These are phyloP conservation scores for Pantherophis vulpinus DNA, from an alignment of 2,797 vertebrate genomes.

Conservation along the genomic window DNA sequence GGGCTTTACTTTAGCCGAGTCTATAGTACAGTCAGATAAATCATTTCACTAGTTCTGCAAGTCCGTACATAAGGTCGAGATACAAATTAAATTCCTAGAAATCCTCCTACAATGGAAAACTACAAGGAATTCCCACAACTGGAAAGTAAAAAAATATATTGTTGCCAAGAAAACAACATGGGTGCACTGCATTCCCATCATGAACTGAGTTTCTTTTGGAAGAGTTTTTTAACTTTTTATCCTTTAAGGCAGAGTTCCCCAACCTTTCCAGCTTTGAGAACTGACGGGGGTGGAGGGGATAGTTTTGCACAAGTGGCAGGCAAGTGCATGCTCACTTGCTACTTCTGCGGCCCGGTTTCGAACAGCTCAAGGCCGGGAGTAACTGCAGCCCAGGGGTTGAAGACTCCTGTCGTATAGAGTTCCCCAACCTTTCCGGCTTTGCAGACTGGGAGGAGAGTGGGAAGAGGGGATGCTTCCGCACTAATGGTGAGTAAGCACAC, in stretches of 20 bases:
- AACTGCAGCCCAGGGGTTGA: no score
- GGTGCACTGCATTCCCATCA: neutral
- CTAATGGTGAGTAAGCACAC: neutral
- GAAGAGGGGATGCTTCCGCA: neutral
- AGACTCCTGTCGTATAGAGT: neutral
- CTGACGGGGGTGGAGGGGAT: neutral
- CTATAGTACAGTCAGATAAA: neutral
- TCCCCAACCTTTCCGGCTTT: neutral
- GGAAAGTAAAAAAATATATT: neutral
- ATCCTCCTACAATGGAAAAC: neutral
- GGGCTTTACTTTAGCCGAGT: neutral
- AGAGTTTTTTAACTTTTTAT: neutral
- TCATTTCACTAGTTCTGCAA: neutral
- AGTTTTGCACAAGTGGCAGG: neutral
- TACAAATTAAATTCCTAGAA: neutral
- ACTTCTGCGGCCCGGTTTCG: neutral
- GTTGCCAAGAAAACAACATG: neutral
- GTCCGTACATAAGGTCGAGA: neutral
- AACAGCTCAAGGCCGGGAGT: neutral
- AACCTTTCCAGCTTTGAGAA: neutral
- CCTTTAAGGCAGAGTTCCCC: neutral
- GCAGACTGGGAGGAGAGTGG: neutral
- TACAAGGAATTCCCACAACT: neutral
- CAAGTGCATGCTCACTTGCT: rapidly evolving
- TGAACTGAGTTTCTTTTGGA: neutral